Base-by-base conservation (phyloP, 2,113 vertebrate genomes). In the Scomber colias region DNA sequence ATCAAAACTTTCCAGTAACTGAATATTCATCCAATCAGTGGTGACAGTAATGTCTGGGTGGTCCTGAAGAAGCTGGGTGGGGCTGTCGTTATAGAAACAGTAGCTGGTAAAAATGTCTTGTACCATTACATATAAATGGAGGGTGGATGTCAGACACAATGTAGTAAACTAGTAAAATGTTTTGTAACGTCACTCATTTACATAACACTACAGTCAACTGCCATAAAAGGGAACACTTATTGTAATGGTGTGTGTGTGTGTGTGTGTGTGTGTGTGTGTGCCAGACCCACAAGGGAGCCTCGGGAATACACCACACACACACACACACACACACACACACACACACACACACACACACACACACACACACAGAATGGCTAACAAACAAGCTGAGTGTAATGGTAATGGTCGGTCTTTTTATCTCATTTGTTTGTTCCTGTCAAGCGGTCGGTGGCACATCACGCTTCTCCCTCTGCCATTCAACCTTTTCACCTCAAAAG, bases 331-430 rank as follows among this genome's bases (percentile, higher is more conserved):
- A 45, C 64, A 31, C 65, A 75, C 49, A 55, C 63, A 73, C 61
- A 62, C 81, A 77, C 51, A 74, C 59, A 46, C 70, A 76, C 71
- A 75, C 40, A 86, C 53, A 75, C 53, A 67, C 30, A 54, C 35
- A 72, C 54, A 50, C 14, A 27, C 17, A 61, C 62, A 86, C 21
- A 48, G 65, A 86, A 81, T 14, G 16, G 53, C 59, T 70, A 53
- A 87, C 78, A 87, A 92, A 90, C 40, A 71, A 82, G 82, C 12
- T 6, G 72, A 77, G 77, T 91, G 87, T 88, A 75, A 90, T 92
- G 90, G 81, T 91, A 92, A 93, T 87, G 75, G 0, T 55, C 54
- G 0, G 60, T 79, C 80, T 78, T 82, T 80, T 84, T 17, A 11
- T 51, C 44, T 74, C 17, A 57, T 15, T 6, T 71, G 82, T 90